Evolutionary conservation across 2,888 invertebrate species (phyloP), one percentile per base, ranked within the genome.

Genomic region (Yponomeuta evonymella): DNA sequence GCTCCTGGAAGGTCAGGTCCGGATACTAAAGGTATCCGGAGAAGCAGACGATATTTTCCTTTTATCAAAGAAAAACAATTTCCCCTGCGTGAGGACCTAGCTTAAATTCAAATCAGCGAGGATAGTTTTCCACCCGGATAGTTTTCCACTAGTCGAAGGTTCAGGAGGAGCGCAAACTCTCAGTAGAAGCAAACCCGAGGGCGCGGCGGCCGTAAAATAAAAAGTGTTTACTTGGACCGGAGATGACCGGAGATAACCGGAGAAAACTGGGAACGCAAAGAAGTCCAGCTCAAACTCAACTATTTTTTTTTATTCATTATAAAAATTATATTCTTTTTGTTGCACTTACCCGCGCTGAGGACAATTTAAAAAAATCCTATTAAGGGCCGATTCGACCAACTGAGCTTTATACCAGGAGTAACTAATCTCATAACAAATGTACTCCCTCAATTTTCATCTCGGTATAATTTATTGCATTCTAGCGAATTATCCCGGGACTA

Each of bases 191-290:
- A 75, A 73, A 73, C 76, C 74, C 75, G 73, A 74, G 75, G 73
- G 73, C 72, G 75, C 72, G 70, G 73, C 73, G 79, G 82, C 78
- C 87, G 85, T 89, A 89, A 90, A 89, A 88, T 87, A 90, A 90
- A 90, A 89, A 90, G 86, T 90, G 89, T 91, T 90, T 90, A 86
- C 89, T 88, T 83, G 83, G 83, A 81, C 83, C 81, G 78, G 79
- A 89, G 90, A 91, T 90, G 83, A 81, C 83, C 81, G 78, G 79
- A 89, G 90, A 91, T 90, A 90, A 86, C 86, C 71, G 82, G 81
- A 83, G 82, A 86, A 15, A 15, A 8, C 15, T 15, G 12, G 51
- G 15, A 12, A 15, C 12, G 51, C 12, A 12, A 1, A 12, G 51
- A 58, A 58, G 51, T 5, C 1, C 4, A 3, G 51, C 3, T 58